These are phyloP conservation scores for Drosophila anceps DNA, from an alignment of 2,888 invertebrate genomes.

Conservation along the genomic window DNA sequence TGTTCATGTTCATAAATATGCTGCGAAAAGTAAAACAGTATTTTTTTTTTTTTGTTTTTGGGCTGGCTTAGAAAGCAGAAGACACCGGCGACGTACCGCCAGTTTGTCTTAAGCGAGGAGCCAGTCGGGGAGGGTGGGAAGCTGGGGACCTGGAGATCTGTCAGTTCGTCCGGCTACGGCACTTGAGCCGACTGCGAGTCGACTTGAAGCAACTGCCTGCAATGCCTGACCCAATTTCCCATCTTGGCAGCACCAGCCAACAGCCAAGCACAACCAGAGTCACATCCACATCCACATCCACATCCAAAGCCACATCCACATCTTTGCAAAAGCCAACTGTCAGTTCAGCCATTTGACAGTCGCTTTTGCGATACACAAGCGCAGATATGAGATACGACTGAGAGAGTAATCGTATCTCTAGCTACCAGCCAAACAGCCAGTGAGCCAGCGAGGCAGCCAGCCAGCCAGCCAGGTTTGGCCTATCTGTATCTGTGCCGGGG, in stretches of 20 bases:
- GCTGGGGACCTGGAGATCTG: constrained; percentile 22
- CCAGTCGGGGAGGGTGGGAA: neutral
- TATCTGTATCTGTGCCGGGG: constrained; percentile 50
- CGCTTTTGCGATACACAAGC: constrained; percentile 76
- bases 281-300: constrained; percentile 36
- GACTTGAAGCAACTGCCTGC: constrained; percentile 55
- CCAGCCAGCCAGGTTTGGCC: constrained; percentile 8
- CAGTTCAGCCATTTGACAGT: constrained; percentile 81
- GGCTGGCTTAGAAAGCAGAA: constrained; percentile 75
- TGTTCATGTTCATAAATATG: constrained; percentile 60
- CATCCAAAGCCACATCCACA: constrained; percentile 34
- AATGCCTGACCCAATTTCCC: constrained; percentile 73
- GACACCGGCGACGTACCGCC: constrained; percentile 43
- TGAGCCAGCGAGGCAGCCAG: neutral
- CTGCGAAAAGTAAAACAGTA: constrained; percentile 47
- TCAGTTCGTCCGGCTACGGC: constrained; percentile 37
- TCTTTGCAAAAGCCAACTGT: constrained; percentile 61
- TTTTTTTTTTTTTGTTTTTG: constrained; percentile 8
- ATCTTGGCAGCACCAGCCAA: constrained; percentile 33
- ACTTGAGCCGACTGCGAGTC: constrained; percentile 45
- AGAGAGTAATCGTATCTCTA: constrained; percentile 24
- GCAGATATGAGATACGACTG: constrained; percentile 76
- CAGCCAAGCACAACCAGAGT: constrained; percentile 8
- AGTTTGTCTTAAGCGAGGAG: constrained; percentile 9
- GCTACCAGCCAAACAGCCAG: constrained; percentile 23